phyloP scores from a whole-genome alignment of 2,888 invertebrate species.

The Gnatocerus cornutus region DNA sequence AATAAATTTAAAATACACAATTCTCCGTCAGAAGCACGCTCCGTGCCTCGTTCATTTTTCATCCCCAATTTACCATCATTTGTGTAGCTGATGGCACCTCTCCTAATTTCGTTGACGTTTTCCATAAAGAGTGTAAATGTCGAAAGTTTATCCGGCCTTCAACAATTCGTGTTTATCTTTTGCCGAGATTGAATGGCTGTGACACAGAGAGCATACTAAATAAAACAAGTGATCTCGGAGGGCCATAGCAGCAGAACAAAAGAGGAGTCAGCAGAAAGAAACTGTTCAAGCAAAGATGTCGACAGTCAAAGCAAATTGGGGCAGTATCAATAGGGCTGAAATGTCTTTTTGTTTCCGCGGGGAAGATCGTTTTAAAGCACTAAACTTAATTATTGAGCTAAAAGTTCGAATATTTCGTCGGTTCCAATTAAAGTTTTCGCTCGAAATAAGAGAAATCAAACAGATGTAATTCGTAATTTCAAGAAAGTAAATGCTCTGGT shows the following conservation, averaged over 20 bases:
- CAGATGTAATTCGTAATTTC: conserved; percentile 11
- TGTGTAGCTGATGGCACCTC: conserved; percentile 4
- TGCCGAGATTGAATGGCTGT: conserved; percentile 51
- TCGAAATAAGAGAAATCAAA: conserved; percentile 12
- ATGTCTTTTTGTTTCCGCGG: conserved; percentile 39
- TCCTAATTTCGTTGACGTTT: conserved; percentile 48
- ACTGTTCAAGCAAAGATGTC: conserved; percentile 44
- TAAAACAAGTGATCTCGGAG: conserved; percentile 48
- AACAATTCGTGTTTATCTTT: conserved; percentile 51
- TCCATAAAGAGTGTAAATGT: conserved; percentile 47
- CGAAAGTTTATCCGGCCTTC: conserved; percentile 33
- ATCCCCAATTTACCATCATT: background rate
- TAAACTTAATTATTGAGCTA: conserved; percentile 33
- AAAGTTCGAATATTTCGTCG: conserved; percentile 13
- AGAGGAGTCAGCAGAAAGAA: conserved; percentile 46
- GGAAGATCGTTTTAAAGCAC: conserved; percentile 13
- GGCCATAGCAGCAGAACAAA: conserved; percentile 50
- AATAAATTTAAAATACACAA: conserved; percentile 13
- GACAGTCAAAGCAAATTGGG: conserved; percentile 48
- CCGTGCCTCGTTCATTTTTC: background rate
- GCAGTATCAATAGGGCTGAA: conserved; percentile 40
- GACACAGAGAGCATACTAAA: conserved; percentile 51
- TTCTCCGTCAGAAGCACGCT: background rate
- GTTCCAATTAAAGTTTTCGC: conserved; percentile 34
- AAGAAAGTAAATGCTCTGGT: background rate